A percentile compares a stretch with the other conserved stretches of the same genome.
phyloP scores from a whole-genome alignment of 2,797 vertebrate genomes.

The Sebastes iracundus region DNA sequence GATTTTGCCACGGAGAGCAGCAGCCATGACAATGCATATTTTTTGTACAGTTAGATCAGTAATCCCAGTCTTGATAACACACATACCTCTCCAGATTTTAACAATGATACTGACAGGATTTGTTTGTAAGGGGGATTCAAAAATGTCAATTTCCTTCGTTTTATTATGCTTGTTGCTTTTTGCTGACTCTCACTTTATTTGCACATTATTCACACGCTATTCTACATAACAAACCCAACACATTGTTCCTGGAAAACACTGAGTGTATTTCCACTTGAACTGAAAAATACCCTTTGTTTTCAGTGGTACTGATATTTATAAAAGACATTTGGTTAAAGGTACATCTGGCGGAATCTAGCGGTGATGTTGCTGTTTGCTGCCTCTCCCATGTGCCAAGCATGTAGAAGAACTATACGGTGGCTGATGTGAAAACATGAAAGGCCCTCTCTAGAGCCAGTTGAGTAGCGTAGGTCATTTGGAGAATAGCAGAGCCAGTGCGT shows the following conservation, averaged over 20 bases:
- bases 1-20: background rate
- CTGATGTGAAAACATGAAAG: too few species aligned
- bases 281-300: background rate
- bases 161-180: background rate
- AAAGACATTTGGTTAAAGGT: background rate
- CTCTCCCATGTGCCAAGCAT: too few species aligned
- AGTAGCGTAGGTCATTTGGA: too few species aligned
- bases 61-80: background rate
- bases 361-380: too few species aligned
- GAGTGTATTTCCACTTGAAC: background rate
- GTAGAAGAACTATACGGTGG: too few species aligned
- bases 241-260: too few species aligned
- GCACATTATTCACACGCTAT: background rate
- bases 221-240: background rate
- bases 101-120: background rate
- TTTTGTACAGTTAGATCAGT: background rate
- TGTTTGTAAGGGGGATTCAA: background rate
- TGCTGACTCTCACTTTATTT: background rate
- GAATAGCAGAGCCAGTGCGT: too few species aligned
- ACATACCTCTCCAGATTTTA: background rate
- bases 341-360: too few species aligned
- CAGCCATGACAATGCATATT: background rate
- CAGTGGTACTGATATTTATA: background rate
- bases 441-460: accelerated
- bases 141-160: background rate